Evolutionary conservation across 2,888 invertebrate species (phyloP).

Genomic region (Melieria picta): DNA sequence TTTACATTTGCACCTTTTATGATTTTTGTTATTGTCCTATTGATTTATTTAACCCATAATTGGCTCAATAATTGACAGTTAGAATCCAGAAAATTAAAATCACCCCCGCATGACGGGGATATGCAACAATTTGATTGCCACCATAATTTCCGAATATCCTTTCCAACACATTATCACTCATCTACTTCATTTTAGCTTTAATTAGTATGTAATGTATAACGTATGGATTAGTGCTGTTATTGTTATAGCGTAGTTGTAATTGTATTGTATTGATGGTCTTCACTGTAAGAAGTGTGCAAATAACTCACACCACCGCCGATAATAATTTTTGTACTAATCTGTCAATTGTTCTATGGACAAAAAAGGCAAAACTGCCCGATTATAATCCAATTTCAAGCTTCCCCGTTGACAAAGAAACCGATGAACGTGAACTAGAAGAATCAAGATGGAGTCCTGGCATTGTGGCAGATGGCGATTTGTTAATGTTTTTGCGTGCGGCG

Average conservation of each 20-base stretch:
- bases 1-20: background rate
- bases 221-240: slow-evolving; percentile 25
- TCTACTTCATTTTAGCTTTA: slow-evolving; percentile 36
- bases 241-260: slow-evolving; percentile 7
- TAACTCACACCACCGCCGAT: slow-evolving; percentile 24
- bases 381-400: slow-evolving; percentile 68
- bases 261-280: background rate
- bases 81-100: background rate
- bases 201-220: slow-evolving; percentile 9
- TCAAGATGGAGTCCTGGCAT: slow-evolving; percentile 94
- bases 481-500: slow-evolving; percentile 97
- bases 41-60: slow-evolving; percentile 26
- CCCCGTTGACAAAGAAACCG: slow-evolving; percentile 67
- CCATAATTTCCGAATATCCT: slow-evolving; percentile 20
- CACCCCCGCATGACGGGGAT: too few species aligned
- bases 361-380: slow-evolving; percentile 68
- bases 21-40: background rate
- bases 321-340: slow-evolving; percentile 35
- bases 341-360: slow-evolving; percentile 31
- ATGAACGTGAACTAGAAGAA: slow-evolving; percentile 76
- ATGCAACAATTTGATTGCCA: slow-evolving; percentile 19
- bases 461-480: slow-evolving; percentile 91
- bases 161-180: slow-evolving; percentile 40
- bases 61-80: slow-evolving; percentile 39
- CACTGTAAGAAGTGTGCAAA: background rate